Conservation (phyloP, 1,140 invertebrate genomes). For the Argopecten irradians region DNA sequence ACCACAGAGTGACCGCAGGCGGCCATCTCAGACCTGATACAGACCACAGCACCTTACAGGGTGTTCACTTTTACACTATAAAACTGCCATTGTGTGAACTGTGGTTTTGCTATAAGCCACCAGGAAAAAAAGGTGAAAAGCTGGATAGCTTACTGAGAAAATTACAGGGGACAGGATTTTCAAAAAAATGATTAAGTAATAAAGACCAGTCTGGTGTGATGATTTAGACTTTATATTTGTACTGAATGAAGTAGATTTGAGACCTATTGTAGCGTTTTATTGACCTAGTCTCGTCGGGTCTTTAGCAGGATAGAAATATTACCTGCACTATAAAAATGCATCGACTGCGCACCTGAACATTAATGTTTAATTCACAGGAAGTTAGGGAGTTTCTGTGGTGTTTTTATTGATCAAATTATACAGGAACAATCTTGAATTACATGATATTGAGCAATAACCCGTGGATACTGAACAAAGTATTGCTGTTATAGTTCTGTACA, state of each 20-base stretch:
- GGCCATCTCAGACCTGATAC: background rate
- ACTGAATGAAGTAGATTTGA: background rate
- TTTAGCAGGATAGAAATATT: background rate
- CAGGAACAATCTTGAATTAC: background rate
- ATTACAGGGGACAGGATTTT: background rate
- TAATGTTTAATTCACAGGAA: background rate
- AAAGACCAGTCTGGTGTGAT: background rate
- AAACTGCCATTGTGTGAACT: background rate
- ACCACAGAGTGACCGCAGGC: too few species aligned
- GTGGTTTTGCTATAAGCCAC: background rate
- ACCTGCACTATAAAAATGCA: background rate
- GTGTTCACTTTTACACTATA: background rate
- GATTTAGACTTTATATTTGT: background rate
- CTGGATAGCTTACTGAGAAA: background rate
- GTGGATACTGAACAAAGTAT: background rate
- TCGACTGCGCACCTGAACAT: background rate
- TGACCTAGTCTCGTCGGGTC: background rate
- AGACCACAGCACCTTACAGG: background rate
- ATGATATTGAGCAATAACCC: background rate
- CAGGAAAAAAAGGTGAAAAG: background rate
- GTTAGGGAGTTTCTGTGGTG: background rate
- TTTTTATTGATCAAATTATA: background rate
- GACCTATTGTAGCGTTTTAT: background rate
- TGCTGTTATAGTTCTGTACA: background rate
- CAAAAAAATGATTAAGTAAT: background rate